phyloP scores from a whole-genome alignment of 2,888 invertebrate genomes.

The Trissolcus japonicus region DNA sequence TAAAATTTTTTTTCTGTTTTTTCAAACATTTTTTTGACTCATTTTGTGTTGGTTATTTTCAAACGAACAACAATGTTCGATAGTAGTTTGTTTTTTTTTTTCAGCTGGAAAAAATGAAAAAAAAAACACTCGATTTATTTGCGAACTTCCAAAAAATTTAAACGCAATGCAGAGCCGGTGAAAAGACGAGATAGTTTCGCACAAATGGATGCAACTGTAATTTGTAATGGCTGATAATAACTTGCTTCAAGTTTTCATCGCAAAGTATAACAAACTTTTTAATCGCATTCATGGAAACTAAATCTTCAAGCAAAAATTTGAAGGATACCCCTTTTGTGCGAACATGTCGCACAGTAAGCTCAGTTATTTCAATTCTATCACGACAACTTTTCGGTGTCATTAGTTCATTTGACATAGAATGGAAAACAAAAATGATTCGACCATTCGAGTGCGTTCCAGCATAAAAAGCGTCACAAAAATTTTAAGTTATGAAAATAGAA shows the following conservation, averaged over 20 bases:
- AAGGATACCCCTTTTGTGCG: conserved; percentile 37
- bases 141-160: conserved; percentile 10
- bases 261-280: conserved; percentile 39
- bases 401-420: neutral
- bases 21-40: too few species aligned
- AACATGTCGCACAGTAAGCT: conserved; percentile 30
- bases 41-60: neutral
- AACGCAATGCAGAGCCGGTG: conserved; percentile 11
- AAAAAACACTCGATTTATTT: neutral
- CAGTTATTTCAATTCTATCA: conserved; percentile 1
- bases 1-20: too few species aligned
- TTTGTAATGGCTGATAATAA: conserved; percentile 39
- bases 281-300: conserved; percentile 42
- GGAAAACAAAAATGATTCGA: neutral
- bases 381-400: neutral
- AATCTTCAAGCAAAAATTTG: conserved; percentile 37
- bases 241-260: conserved; percentile 25
- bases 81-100: too few species aligned
- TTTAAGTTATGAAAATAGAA: neutral
- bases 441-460: neutral
- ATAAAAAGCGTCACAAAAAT: neutral
- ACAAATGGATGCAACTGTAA: conserved; percentile 35
- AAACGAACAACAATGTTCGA: neutral
- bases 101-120: too few species aligned
- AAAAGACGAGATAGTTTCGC: conserved; percentile 3